Conservation (phyloP, 2,113 vertebrate genomes). For the Silurus glanis region DNA sequence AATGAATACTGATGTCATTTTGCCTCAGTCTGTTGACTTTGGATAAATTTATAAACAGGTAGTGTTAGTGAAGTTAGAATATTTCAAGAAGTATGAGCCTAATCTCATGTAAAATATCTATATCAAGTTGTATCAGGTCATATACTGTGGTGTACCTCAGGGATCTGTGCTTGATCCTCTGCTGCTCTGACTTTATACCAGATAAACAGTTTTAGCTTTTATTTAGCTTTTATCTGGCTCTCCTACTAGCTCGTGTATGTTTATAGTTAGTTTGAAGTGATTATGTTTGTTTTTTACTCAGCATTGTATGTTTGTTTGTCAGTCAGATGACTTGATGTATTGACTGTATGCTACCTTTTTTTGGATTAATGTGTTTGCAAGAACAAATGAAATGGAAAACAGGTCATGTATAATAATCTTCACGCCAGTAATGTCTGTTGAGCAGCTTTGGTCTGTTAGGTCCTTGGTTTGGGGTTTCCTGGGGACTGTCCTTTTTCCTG, state of each 20-base stretch:
- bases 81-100: not conserved
- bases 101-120: not conserved
- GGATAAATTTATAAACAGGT: no score
- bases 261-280: not conserved
- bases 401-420: not conserved
- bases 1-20: not conserved
- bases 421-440: not conserved
- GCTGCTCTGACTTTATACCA: not conserved
- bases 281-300: not conserved
- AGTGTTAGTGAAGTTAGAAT: not conserved
- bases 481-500: constrained; percentile 60
- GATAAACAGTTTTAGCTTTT: not conserved
- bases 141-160: not conserved
- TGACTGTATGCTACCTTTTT: not conserved
- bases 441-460: not conserved
- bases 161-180: not conserved
- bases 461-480: constrained; percentile 21
- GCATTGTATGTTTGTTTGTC: not conserved
- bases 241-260: not conserved
- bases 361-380: not conserved
- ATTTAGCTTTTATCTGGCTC: not conserved
- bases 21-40: not conserved
- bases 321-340: not conserved
- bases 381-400: not conserved
- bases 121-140: not conserved